Base-by-base conservation (phyloP, 2,888 invertebrate genomes). In the Dastarcus helophoroides region DNA sequence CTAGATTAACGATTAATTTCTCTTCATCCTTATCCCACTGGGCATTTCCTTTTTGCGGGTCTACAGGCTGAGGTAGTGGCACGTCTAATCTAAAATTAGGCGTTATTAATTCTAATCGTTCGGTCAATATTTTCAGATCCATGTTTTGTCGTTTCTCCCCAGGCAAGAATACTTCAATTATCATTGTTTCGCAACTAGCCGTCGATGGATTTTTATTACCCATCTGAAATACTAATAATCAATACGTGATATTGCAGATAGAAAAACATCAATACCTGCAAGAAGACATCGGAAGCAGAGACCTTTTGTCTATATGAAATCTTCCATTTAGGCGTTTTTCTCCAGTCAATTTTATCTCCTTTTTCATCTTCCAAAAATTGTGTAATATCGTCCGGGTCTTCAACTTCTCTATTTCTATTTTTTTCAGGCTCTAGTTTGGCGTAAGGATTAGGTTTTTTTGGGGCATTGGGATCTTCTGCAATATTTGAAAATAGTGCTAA, bases 301-400 rank as follows among this genome's bases (percentile, higher is more conserved):
- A 93, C 82, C 17, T 80, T 70, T 60, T 93, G 93, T 44, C 82
- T 80, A 58, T 86, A 91, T 41, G 76, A 71, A 56, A 90, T 79
- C 19, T 78, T 76, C 62, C 85, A 89, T 41, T 71, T 69, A 0
- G 86, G 86, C 12, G 67, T 62, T 51, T 71, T 69, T 23, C 79
- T 69, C 35, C 73, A 73, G 41, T 77, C 76, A 11, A 67, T 48
- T 3, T 67, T 59, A 8, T 61, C 52, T 3, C 71, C 70, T 1
- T 68, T 67, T 22, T 71, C 65, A 41, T 68, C 67, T 2, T 68
- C 26, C 3, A 38, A 36, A 32, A 30, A 29, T 17, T 33, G 24
- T 10, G 37, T 35, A 17, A 40, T 37, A 2, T 29, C 11, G 16
- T 21, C 27, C 6, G 26, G 65, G 21, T 72, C 65, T 41, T 67